Evolutionary conservation across 2,888 invertebrate species (phyloP), one percentile per base, ranked within the genome.

Genomic region (Drosophila diplacantha): DNA sequence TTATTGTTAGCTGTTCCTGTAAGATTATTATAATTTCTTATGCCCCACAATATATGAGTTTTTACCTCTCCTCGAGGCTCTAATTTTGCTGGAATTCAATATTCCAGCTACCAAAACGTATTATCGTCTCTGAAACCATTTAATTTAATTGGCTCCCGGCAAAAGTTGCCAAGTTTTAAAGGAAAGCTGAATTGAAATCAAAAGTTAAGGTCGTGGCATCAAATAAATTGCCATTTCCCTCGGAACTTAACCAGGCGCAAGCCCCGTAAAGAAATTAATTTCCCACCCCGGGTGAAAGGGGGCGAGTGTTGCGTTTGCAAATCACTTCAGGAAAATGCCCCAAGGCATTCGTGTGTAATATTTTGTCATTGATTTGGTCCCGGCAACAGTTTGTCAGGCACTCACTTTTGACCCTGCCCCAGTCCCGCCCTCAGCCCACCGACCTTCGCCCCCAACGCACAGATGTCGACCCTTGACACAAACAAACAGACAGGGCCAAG

Each of bases 341-440:
- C 53, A 46, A 66, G 32, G 57, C 67, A 57, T 81, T 78, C 81
- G 83, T 75, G 76, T 79, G 80, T 79, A 81, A 73, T 66, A 67
- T 79, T 59, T 63, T 72, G 72, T 66, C 72, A 79, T 76, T 79
- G 77, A 83, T 78, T 83, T 63, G 57, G 47, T 32, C 58, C 65
- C 41, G 72, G 67, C 69, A 83, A 75, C 81, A 81, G 75, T 77
- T 75, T 78, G 77, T 67, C 66, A 51, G 65, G 75, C 65, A 80
- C 73, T 77, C 34, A 56, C 66, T 56, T 35, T 53, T 74, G 67
- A 72, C 52, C 62, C 57, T 31, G 29, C 32, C 44, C 24, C 16
- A 31, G 24, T 35, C 5, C 29, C 24, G 26, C 20, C 20, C 44
- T 8, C 44, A 14, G 18, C 29, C 26, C 43, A 18, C 18, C 29